Evolutionary conservation across 2,797 vertebrate genomes (phyloP).

Genomic region (Chiroxiphia lanceolata): DNA sequence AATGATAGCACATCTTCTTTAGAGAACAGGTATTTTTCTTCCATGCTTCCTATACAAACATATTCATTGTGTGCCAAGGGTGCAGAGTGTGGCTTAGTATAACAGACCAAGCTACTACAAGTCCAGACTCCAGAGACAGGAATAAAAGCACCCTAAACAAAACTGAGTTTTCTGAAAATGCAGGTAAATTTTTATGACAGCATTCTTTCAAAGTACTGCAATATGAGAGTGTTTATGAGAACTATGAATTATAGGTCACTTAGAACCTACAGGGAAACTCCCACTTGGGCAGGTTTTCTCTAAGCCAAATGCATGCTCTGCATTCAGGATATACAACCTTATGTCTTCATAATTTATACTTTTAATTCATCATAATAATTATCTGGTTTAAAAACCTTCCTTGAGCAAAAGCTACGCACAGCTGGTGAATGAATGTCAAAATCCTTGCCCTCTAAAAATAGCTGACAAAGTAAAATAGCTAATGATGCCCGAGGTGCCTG

Average conservation of each 20-base stretch:
- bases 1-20: not conserved
- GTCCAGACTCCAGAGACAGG: not conserved
- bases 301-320: not conserved
- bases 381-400: not conserved
- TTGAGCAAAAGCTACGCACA: not conserved
- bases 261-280: not conserved
- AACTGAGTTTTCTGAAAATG: not conserved
- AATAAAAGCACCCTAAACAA: not conserved
- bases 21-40: not conserved
- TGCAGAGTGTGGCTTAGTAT: accelerated
- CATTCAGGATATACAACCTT: not conserved
- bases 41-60: accelerated
- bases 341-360: not conserved
- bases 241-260: not conserved
- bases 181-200: not conserved
- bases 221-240: not conserved
- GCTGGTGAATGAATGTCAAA: conserved; percentile 6
- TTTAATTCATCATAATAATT: not conserved
- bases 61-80: not conserved
- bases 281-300: not conserved
- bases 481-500: not conserved
- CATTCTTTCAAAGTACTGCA: not conserved
- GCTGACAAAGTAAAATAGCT: not conserved
- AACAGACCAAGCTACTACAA: not conserved
- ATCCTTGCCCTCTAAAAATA: not conserved